These are phyloP conservation scores for Standfussiana lucernea DNA, from an alignment of 2,888 invertebrate species.

Conservation along the genomic window DNA sequence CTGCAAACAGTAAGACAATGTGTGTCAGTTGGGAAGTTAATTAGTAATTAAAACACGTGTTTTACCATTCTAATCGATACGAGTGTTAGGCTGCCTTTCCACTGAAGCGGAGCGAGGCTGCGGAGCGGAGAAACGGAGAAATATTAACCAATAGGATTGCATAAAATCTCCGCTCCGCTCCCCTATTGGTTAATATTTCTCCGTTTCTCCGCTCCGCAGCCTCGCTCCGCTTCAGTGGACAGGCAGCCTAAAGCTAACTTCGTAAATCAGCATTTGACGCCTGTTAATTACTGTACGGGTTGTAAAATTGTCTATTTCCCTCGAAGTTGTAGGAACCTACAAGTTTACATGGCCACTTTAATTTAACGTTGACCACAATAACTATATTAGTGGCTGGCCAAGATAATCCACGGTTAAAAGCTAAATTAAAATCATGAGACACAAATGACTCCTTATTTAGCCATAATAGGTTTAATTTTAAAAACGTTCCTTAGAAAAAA, in stretches of 20 bases:
- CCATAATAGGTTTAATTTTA: not conserved
- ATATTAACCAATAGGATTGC: too few relatives aligned
- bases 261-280: not conserved
- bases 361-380: constrained; percentile 16
- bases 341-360: constrained; percentile 1
- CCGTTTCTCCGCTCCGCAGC: too few relatives aligned
- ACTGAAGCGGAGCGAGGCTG: too few relatives aligned
- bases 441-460: not conserved
- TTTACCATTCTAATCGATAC: constrained; percentile 8
- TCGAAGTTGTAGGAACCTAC: not conserved
- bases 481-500: not conserved
- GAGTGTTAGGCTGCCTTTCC: too few relatives aligned
- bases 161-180: too few relatives aligned
- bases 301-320: not conserved
- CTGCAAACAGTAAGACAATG: constrained; percentile 37
- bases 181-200: too few relatives aligned
- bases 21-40: constrained; percentile 23
- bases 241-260: not conserved
- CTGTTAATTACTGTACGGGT: not conserved
- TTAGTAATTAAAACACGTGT: constrained; percentile 28
- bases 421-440: constrained; percentile 4
- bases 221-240: too few relatives aligned
- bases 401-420: constrained; percentile 11
- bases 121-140: too few relatives aligned
- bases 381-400: not conserved